A percentile compares a stretch with the other conserved stretches of the same genome.
These are phyloP conservation scores for Drosophila atripex DNA, from an alignment of 2,888 invertebrate species.

Conservation along the genomic window DNA sequence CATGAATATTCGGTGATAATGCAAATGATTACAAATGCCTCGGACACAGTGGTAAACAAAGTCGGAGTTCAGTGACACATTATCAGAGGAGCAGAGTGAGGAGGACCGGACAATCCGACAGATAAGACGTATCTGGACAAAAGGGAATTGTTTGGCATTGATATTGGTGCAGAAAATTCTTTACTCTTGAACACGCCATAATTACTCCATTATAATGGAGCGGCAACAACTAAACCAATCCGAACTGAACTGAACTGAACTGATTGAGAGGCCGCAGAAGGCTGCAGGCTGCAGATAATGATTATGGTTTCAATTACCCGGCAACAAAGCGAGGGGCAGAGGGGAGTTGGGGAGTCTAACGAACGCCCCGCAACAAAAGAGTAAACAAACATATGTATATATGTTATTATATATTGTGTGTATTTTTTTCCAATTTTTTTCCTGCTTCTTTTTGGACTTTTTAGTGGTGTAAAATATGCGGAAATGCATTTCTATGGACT, in stretches of 20 bases:
- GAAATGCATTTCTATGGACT: conserved; percentile 80
- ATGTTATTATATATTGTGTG: conserved; percentile 14
- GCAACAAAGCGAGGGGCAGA: conserved; percentile 1
- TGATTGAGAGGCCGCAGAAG: conserved; percentile 44
- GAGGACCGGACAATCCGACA: background rate
- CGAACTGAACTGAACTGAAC: conserved; percentile 12
- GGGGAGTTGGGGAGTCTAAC: conserved; percentile 9
- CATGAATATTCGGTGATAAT: conserved; percentile 53
- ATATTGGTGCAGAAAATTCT: conserved; percentile 64
- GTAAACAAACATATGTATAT: conserved; percentile 67
- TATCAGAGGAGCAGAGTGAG: conserved; percentile 48
- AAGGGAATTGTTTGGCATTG: conserved; percentile 39
- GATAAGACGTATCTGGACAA: conserved; percentile 40
- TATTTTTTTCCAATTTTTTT: conserved; percentile 26
- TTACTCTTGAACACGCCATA: conserved; percentile 59
- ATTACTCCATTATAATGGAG: conserved; percentile 75
- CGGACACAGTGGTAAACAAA: conserved; percentile 21
- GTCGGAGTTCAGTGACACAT: conserved; percentile 63
- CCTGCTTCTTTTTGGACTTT: conserved; percentile 63
- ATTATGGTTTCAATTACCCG: conserved; percentile 75
- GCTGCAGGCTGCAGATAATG: conserved; percentile 64
- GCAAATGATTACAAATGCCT: conserved; percentile 23
- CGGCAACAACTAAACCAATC: conserved; percentile 55
- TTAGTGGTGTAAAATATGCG: conserved; percentile 80
- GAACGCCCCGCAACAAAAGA: conserved; percentile 67